phyloP scores from a whole-genome alignment of 2,797 vertebrate species.

The Tapera naevia region DNA sequence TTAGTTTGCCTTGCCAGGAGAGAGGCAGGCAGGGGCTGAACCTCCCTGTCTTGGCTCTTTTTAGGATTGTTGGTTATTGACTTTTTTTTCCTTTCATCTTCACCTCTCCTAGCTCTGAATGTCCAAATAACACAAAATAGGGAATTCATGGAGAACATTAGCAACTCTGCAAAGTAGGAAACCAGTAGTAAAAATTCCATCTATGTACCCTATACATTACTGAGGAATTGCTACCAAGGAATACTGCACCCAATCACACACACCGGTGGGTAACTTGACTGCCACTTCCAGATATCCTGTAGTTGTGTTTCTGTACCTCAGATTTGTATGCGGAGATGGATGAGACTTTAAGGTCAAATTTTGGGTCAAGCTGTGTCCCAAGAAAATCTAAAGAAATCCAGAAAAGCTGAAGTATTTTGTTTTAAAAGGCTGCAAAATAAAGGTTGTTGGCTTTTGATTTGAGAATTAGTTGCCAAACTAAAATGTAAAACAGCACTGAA shows the following conservation, averaged over 20 bases:
- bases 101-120: neutral
- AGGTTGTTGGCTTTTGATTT: neutral
- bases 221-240: neutral
- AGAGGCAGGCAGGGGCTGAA: neutral
- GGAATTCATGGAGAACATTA: neutral
- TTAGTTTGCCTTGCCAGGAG: neutral
- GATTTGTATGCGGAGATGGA: neutral
- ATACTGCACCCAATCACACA: accelerated
- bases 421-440: neutral
- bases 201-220: neutral
- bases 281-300: neutral
- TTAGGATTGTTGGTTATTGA: neutral
- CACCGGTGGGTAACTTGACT: neutral
- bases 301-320: neutral
- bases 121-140: neutral
- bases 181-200: neutral
- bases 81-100: neutral
- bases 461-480: neutral
- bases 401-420: accelerated
- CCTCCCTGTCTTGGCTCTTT: neutral
- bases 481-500: neutral
- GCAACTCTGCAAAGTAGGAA: neutral
- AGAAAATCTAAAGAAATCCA: neutral
- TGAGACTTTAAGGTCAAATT: neutral
- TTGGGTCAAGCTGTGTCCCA: neutral